A percentile compares a stretch with the other conserved stretches of the same genome.
These are phyloP conservation scores for Momotus momota DNA, from an alignment of 2,797 vertebrate genomes.

Conservation along the genomic window DNA sequence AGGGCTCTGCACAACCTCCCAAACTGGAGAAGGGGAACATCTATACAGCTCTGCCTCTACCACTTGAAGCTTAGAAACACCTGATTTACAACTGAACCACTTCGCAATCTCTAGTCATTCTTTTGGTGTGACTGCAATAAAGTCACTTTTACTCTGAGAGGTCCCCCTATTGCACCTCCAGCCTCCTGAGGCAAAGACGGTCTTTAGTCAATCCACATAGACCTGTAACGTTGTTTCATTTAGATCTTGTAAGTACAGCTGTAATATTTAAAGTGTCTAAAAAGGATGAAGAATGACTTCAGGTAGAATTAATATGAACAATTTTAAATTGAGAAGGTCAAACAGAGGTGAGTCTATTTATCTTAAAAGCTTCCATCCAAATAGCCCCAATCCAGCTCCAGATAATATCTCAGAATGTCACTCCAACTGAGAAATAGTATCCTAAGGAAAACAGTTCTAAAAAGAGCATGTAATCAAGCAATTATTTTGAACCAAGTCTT, in stretches of 20 bases:
- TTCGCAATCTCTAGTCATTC: neutral
- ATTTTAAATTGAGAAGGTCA: slow-evolving; percentile 24
- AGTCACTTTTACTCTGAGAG: neutral
- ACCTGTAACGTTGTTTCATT: neutral
- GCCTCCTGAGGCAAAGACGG: neutral
- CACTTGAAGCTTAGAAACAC: neutral
- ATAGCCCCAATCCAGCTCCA: neutral
- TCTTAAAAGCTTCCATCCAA: slow-evolving; percentile 18
- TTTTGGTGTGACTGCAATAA: neutral
- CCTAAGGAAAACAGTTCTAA: neutral
- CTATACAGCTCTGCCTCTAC: neutral
- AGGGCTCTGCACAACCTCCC: neutral
- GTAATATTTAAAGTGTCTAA: neutral
- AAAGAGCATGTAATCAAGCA: neutral
- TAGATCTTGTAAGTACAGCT: neutral
- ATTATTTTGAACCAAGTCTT: neutral
- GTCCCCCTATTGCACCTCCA: neutral
- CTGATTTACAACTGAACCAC: neutral
- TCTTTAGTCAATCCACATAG: neutral
- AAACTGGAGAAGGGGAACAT: neutral
- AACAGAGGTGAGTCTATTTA: slow-evolving; percentile 26
- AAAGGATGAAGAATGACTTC: neutral
- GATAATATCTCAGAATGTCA: neutral
- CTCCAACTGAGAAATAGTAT: neutral
- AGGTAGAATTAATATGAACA: neutral